Conservation (phyloP, 37 sponge, comb jelly and placozoan species). For the Haliclona indistincta region DNA sequence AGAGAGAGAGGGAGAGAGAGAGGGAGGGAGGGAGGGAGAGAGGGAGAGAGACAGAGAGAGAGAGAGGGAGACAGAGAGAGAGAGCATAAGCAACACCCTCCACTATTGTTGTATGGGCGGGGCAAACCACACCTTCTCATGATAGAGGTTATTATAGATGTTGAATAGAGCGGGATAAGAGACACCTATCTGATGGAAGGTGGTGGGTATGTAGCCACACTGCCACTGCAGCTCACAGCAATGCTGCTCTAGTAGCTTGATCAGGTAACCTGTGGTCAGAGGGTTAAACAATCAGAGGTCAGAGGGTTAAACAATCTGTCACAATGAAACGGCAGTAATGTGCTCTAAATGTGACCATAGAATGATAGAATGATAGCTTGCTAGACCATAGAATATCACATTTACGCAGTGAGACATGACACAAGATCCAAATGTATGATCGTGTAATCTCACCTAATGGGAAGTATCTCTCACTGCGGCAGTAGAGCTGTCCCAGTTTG, state of each 20-base stretch:
- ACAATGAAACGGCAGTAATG: background rate
- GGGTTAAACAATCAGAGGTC: slow-evolving; percentile 7
- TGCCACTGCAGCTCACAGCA: slow-evolving; percentile 61
- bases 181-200: slow-evolving; percentile 63
- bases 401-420: no score
- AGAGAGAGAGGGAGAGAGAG: no score
- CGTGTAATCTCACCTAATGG: slow-evolving; percentile 44
- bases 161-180: slow-evolving; percentile 46
- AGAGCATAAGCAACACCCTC: background rate
- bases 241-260: slow-evolving; percentile 68
- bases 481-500: slow-evolving; percentile 62
- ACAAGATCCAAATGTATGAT: no score
- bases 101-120: background rate
- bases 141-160: slow-evolving; percentile 71
- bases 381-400: no score
- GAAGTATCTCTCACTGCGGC: slow-evolving; percentile 77
- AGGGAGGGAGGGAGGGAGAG: no score
- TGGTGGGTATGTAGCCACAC: slow-evolving; percentile 22
- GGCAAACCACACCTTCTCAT: slow-evolving; percentile 56
- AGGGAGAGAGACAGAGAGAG: no score
- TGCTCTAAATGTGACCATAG: no score
- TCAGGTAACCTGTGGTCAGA: slow-evolving; percentile 46
- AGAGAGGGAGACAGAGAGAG: slow-evolving; percentile 13
- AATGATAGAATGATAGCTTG: no score
- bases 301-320: background rate